phyloP scores from a whole-genome alignment of 2,888 invertebrate genomes.

The Hemistola chrysoprasaria region DNA sequence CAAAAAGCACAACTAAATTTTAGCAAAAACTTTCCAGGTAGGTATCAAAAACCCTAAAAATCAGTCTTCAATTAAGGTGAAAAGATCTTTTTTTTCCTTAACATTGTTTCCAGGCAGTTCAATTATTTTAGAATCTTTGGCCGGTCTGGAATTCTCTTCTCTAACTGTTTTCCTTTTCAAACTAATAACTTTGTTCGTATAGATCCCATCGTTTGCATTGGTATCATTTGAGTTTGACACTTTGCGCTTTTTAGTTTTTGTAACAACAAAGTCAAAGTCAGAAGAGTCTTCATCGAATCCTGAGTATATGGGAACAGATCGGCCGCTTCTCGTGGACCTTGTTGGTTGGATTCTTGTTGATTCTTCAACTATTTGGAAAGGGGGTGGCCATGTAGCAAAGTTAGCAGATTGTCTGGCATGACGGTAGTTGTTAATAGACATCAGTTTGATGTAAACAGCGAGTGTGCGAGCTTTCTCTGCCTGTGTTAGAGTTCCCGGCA shows the following conservation, averaged over 20 bases:
- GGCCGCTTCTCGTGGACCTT: slow-evolving; percentile 69
- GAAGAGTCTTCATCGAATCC: slow-evolving; percentile 73
- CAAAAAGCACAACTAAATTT: not conserved
- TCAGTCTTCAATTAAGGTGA: slow-evolving; percentile 59
- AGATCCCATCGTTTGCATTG: slow-evolving; percentile 53
- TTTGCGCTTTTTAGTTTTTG: slow-evolving; percentile 68
- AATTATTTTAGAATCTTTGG: slow-evolving; percentile 54
- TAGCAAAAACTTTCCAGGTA: not conserved
- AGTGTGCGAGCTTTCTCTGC: slow-evolving; percentile 68
- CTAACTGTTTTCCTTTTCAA: slow-evolving; percentile 66
- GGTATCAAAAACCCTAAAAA: slow-evolving; percentile 20
- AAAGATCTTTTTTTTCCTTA: slow-evolving; percentile 47
- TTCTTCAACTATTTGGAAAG: slow-evolving; percentile 69
- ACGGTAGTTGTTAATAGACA: slow-evolving; percentile 67
- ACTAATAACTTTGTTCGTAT: slow-evolving; percentile 60
- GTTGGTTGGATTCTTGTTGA: slow-evolving; percentile 59
- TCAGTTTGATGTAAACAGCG: slow-evolving; percentile 69
- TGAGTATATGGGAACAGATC: slow-evolving; percentile 67
- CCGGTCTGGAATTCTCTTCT: slow-evolving; percentile 56
- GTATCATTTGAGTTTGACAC: slow-evolving; percentile 53
- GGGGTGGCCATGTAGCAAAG: slow-evolving; percentile 67
- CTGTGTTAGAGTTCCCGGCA: slow-evolving; percentile 57
- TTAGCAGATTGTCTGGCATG: slow-evolving; percentile 63
- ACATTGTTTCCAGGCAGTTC: slow-evolving; percentile 39
- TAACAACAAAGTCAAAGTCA: slow-evolving; percentile 64